Base-by-base conservation (phyloP, 1,140 invertebrate species). In the Littorina saxatilis region DNA sequence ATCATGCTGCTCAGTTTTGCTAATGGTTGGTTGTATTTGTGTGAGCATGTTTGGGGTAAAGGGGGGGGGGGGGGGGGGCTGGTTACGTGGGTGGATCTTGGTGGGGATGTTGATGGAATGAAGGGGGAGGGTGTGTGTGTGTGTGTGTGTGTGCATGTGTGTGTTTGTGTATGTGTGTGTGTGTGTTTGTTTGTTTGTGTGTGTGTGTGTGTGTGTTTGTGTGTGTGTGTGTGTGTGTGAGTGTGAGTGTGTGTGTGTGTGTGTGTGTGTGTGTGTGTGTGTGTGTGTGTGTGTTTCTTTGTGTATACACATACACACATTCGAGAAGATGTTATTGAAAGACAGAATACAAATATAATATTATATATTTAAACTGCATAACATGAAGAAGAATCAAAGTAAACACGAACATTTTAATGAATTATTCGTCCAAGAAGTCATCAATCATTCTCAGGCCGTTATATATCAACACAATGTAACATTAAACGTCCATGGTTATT, bases 141-240 rank as follows among this genome's bases (percentile, higher is more conserved):
- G n/a, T n/a, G n/a, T n/a, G n/a, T n/a, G n/a, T n/a, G n/a, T n/a
- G n/a, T n/a, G n/a, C n/a, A n/a, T n/a, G n/a, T n/a, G n/a, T n/a
- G n/a, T n/a, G n/a, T n/a, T n/a, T n/a, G n/a, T n/a, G n/a, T n/a
- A n/a, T n/a, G n/a, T n/a, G n/a, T n/a, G n/a, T n/a, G n/a, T n/a
- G n/a, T n/a, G n/a, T n/a, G n/a, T n/a, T n/a, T n/a, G n/a, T n/a
- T n/a, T n/a, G n/a, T n/a, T n/a, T n/a, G n/a, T n/a, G n/a, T n/a
- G n/a, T n/a, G n/a, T n/a, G n/a, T n/a, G n/a, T n/a, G n/a, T n/a
- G n/a, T n/a, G n/a, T n/a, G n/a, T n/a, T n/a, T n/a, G n/a, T n/a
- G n/a, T n/a, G n/a, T n/a, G 78, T 80, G 78, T 43, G 78, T 70
- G 78, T 70, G 70, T 39, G 70, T 73, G 70, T 73, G 70, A 15